Evolutionary conservation across 2,888 invertebrate genomes (phyloP), one percentile per base, ranked within the genome.

Genomic region (Phengaris alcon): DNA sequence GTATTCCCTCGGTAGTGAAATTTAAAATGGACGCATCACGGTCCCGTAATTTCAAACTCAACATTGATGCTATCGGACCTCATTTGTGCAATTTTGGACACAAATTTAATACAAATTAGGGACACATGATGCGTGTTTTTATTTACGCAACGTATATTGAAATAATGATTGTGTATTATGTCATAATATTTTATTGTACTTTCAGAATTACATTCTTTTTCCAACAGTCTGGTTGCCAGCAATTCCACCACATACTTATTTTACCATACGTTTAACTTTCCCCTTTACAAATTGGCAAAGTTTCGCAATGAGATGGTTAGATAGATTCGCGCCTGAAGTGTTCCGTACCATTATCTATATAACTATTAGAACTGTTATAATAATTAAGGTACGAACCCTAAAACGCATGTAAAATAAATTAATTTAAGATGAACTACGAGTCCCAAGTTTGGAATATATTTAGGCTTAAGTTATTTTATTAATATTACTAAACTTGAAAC

Each of bases 1-100:
- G 12, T 72, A 35, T 72, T 72, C 7, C 22, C 35, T 54, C 52
- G 72, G 44, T 52, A 72, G 35, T 13, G 1, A 54, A 72, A 72
- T 52, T 54, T 54, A 52, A 35, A 72, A 54, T 72, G 72, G 70
- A 52, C 52, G 22, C 51, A 69, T 72, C 13, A 52, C 51, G 72
- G 35, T 72, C 52, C 52, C 13, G 13, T 52, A 12, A 72, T 54
- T n/a, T 10, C 72, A 15, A 72, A 54, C 35, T 51, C 72, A 72
- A 72, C 35, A 54, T 52, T 72, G 35, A 52, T 72, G 22, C 7
- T 72, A 72, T 72, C 72, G 35, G 54, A 72, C 12, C 52, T 72
- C 72, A 72, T 72, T 72, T 35, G 13, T 54, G 72, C 52, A 72
- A 72, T 72, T 72, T 72, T 8, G 72, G 52, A 72, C 72, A 52